Evolutionary conservation across 2,888 invertebrate species (phyloP).

Genomic region (Machimus rusticus): DNA sequence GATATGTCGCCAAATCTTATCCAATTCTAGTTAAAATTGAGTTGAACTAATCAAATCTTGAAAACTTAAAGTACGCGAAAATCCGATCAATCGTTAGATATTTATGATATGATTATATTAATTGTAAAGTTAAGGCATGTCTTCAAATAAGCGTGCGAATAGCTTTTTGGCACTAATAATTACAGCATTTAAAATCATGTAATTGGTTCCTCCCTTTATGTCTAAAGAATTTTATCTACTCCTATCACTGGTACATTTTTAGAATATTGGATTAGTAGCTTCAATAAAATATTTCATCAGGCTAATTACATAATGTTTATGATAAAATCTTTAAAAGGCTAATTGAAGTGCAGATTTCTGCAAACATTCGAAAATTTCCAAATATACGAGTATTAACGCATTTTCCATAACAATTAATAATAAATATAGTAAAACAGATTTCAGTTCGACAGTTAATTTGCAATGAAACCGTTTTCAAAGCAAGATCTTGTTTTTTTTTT

Average conservation of each 20-base stretch:
- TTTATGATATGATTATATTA: not conserved
- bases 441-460: too few species aligned
- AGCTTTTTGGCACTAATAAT: not conserved
- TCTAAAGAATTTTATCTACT: too few species aligned
- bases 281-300: not conserved
- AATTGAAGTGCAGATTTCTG: not conserved
- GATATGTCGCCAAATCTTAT: not conserved
- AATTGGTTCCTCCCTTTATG: too few species aligned
- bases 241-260: not conserved
- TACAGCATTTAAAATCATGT: not conserved
- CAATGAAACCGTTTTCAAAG: too few species aligned
- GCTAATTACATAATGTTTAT: too few species aligned
- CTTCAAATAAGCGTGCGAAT: not conserved
- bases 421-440: too few species aligned
- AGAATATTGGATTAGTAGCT: not conserved
- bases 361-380: too few species aligned
- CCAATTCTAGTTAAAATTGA: not conserved
- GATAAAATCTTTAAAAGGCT: not conserved
- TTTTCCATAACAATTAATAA: too few species aligned
- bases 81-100: not conserved
- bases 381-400: too few species aligned
- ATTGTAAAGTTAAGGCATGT: not conserved
- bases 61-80: not conserved
- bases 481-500: too few species aligned
- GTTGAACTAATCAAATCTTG: not conserved